Conservation (phyloP, 2,797 vertebrate genomes). For the Poecilia wingei region DNA sequence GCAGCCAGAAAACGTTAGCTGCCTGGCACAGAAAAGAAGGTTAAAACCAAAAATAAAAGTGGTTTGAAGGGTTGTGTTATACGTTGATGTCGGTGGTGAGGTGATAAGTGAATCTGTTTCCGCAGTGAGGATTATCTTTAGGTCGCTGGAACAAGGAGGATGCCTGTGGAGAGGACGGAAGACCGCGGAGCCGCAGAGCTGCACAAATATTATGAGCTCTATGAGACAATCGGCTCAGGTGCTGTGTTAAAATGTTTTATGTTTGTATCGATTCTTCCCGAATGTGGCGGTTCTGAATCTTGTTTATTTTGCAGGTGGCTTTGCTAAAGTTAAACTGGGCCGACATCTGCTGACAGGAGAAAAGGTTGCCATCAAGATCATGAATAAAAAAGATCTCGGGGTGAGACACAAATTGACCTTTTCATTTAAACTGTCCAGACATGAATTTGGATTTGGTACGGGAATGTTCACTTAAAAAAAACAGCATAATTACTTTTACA, state of each 20-base stretch:
- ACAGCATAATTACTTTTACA: neutral
- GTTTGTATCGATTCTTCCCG: neutral
- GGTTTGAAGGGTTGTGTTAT: neutral
- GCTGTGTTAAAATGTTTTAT: neutral
- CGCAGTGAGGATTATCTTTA: conserved; percentile 9
- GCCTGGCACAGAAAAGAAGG: neutral
- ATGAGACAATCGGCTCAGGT: conserved; percentile 92
- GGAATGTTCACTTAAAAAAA: neutral
- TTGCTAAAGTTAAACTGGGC: conserved; percentile 95
- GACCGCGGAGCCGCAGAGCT: conserved; percentile 83
- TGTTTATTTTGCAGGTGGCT: conserved; percentile 84
- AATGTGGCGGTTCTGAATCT: neutral
- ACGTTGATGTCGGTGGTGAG: neutral
- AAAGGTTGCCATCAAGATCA: conserved; percentile 95
- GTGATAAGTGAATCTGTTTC: neutral
- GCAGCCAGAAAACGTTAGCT: neutral
- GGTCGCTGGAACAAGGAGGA: conserved; percentile 36
- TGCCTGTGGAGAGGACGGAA: conserved; percentile 73
- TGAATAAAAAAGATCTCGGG: conserved; percentile 93
- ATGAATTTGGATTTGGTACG: neutral
- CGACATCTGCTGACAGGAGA: conserved; percentile 90
- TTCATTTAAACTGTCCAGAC: neutral
- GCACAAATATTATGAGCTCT: conserved; percentile 88
- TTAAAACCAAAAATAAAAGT: neutral
- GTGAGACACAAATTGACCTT: conserved; percentile 73